Percentiles rank a stretch among this genome's conserved stretches.
phyloP scores from a whole-genome alignment of 2,113 vertebrate genomes.

The Gobiocypris rarus region DNA sequence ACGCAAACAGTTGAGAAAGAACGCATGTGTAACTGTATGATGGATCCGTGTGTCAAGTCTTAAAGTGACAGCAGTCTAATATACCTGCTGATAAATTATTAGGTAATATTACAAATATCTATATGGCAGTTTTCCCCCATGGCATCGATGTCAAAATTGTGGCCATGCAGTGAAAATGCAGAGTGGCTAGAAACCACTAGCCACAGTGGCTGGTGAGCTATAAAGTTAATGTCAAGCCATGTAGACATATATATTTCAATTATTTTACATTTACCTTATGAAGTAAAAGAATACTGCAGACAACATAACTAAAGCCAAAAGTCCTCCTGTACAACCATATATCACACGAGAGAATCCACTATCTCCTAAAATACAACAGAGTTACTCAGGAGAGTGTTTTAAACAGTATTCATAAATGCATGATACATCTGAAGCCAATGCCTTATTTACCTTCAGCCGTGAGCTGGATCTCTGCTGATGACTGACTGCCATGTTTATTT shows the following conservation, averaged over 20 bases:
- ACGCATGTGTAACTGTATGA: no score
- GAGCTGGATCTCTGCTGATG: not conserved
- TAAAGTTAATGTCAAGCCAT: no score
- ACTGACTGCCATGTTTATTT: not conserved
- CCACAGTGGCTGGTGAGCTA: no score
- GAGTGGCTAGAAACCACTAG: no score
- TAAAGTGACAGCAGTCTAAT: no score
- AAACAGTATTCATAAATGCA: not conserved
- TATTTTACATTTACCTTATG: not conserved
- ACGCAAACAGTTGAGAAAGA: no score
- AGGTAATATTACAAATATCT: no score
- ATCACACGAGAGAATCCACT: not conserved
- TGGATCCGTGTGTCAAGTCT: no score
- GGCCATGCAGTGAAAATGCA: no score
- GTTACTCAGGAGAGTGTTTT: not conserved
- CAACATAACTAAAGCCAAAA: constrained; percentile 6
- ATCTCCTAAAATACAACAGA: not conserved
- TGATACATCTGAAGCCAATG: not conserved
- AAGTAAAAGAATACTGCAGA: not conserved
- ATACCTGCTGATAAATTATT: no score
- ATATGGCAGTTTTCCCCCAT: no score
- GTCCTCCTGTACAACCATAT: not conserved
- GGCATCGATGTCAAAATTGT: no score
- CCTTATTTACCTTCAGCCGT: not conserved
- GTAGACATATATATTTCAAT: not conserved